phyloP scores from a whole-genome alignment of 2,888 invertebrate genomes.

The Xestia xanthographa region DNA sequence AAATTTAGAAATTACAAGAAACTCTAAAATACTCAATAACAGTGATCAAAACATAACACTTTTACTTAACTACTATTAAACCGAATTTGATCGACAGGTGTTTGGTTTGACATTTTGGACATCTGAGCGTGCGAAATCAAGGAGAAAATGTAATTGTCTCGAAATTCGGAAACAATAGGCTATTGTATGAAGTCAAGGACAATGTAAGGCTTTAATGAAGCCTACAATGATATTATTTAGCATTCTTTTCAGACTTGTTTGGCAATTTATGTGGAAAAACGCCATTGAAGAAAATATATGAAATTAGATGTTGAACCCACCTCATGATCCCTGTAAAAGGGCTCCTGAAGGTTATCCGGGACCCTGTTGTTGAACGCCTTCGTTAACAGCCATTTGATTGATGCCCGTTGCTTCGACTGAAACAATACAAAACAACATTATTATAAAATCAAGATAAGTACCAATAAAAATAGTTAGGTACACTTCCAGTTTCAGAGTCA shows the following conservation, averaged over 20 bases:
- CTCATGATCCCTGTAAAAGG: constrained; percentile 98
- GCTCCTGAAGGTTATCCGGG: constrained; percentile 97
- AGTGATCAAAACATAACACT: background rate
- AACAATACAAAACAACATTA: constrained; percentile 79
- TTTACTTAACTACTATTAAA: background rate
- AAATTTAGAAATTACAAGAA: background rate
- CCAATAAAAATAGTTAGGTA: background rate
- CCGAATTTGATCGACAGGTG: constrained; percentile 27
- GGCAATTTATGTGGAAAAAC: constrained; percentile 11
- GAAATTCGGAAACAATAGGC: constrained; percentile 39
- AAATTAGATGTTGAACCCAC: constrained; percentile 85
- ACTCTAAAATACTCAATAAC: background rate
- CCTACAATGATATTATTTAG: constrained; percentile 13
- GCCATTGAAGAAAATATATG: constrained; percentile 5
- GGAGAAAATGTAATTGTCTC: constrained; percentile 51
- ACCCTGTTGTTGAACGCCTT: constrained; percentile 99
- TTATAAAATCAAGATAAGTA: background rate
- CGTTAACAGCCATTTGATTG: constrained; percentile 98
- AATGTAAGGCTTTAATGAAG: constrained; percentile 23
- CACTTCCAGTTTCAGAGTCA: background rate
- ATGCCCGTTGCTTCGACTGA: constrained; percentile 98
- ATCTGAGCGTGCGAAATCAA: constrained; percentile 43
- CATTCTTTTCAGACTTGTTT: constrained; percentile 16
- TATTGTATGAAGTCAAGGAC: constrained; percentile 47
- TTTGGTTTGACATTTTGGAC: constrained; percentile 34